Evolutionary conservation across 2,888 invertebrate species (phyloP).

Genomic region (Amblyteles armatorius): DNA sequence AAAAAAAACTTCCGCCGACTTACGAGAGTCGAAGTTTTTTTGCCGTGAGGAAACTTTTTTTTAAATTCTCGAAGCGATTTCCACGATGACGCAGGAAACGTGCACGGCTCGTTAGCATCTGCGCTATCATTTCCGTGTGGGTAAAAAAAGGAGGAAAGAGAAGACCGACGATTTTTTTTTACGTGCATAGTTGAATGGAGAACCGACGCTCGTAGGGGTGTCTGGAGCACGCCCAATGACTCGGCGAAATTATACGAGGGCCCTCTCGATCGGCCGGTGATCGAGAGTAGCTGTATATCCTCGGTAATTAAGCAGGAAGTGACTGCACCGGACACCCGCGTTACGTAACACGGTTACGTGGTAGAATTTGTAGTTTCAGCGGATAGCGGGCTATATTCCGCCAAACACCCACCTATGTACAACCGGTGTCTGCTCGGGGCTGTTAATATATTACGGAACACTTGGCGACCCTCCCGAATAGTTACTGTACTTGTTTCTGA

Average conservation of each 20-base stretch:
- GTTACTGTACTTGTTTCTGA: neutral
- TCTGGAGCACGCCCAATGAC: slow-evolving; percentile 64
- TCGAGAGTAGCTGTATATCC: slow-evolving; percentile 49
- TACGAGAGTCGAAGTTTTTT: slow-evolving; percentile 6
- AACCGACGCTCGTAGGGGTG: slow-evolving; percentile 35
- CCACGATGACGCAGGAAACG: slow-evolving; percentile 11
- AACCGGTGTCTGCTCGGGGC: neutral
- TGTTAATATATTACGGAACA: slow-evolving; percentile 8
- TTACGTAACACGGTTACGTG: slow-evolving; percentile 41
- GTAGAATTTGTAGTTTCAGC: slow-evolving; percentile 10
- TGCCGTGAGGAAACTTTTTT: neutral
- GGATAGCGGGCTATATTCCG: neutral
- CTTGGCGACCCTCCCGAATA: slow-evolving; percentile 8
- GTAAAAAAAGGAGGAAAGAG: slow-evolving; percentile 24
- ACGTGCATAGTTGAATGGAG: neutral
- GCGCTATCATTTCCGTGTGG: slow-evolving; percentile 54
- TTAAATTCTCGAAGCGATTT: slow-evolving; percentile 6
- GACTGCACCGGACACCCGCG: slow-evolving; percentile 62
- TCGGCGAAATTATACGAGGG: slow-evolving; percentile 56
- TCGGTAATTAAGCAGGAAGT: slow-evolving; percentile 70
- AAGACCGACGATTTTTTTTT: slow-evolving; percentile 14
- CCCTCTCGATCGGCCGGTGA: slow-evolving; percentile 37
- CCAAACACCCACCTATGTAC: neutral
- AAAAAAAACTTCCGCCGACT: slow-evolving; percentile 45
- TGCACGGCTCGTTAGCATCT: slow-evolving; percentile 47